Evolutionary conservation across 2,888 invertebrate species (phyloP).

Genomic region (Luffia ferchaultella): DNA sequence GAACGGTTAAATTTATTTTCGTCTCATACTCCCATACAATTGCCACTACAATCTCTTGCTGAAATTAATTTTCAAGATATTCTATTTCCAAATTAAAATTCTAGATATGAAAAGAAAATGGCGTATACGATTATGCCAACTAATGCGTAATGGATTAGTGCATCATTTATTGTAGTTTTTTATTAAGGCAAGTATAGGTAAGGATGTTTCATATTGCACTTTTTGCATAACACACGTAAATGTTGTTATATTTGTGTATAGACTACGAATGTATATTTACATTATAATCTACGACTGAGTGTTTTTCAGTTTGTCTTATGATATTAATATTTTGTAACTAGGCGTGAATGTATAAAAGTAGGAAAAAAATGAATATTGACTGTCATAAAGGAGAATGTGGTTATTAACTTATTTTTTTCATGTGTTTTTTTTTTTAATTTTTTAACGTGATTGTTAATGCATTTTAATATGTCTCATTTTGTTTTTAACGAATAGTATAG

Average conservation of each 20-base stretch:
- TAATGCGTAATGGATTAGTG: too few species aligned
- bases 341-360: slow-evolving; percentile 3
- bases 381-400: background rate
- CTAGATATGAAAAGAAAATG: too few species aligned
- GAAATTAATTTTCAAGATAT: too few species aligned
- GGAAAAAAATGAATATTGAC: background rate
- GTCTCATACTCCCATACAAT: too few species aligned
- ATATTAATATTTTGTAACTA: slow-evolving; percentile 4
- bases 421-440: background rate
- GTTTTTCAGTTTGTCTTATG: slow-evolving; percentile 1
- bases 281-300: slow-evolving; percentile 22
- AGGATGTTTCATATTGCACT: slow-evolving; percentile 43
- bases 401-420: background rate
- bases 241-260: slow-evolving; percentile 56
- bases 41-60: too few species aligned
- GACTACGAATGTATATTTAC: slow-evolving; percentile 43
- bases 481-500: background rate
- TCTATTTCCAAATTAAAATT: too few species aligned
- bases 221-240: slow-evolving; percentile 52
- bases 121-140: too few species aligned
- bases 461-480: background rate
- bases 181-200: slow-evolving; percentile 8
- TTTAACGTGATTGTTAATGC: background rate
- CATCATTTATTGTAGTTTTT: background rate
- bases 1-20: too few species aligned